A percentile compares a stretch with the other conserved stretches of the same genome.
phyloP scores from a whole-genome alignment of 1,140 invertebrate species.

The Drosophila mojavensis region DNA sequence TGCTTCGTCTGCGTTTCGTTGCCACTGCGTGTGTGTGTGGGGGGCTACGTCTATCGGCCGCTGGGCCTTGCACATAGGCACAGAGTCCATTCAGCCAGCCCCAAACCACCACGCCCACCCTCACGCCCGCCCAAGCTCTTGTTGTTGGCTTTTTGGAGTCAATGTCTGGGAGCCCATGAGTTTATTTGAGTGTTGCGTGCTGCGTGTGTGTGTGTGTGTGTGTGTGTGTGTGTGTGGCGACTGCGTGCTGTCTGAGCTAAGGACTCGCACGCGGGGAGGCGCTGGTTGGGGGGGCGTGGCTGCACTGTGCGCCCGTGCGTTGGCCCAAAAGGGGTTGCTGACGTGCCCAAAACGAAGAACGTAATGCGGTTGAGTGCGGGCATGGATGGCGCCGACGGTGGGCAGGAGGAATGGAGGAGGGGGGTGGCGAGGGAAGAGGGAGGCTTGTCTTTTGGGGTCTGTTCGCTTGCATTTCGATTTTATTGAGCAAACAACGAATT shows the following conservation, averaged over 20 bases:
- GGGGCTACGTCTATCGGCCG: slow-evolving; percentile 18
- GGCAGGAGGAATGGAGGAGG: neutral
- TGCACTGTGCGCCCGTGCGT: slow-evolving; percentile 12
- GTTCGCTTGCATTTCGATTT: slow-evolving; percentile 77
- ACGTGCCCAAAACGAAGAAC: slow-evolving; percentile 22
- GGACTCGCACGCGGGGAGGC: neutral
- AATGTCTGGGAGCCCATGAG: slow-evolving; percentile 62
- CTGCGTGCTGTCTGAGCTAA: slow-evolving; percentile 62
- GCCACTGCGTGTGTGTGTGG: neutral
- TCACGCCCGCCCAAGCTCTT: neutral
- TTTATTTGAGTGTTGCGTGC: slow-evolving; percentile 65
- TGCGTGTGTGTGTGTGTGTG: slow-evolving; percentile 23
- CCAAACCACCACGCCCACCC: too few relatives aligned
- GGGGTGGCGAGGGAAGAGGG: neutral
- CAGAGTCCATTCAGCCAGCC: slow-evolving; percentile 22
- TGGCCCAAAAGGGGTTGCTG: slow-evolving; percentile 41
- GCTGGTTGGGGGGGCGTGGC: neutral
- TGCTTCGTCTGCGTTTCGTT: slow-evolving; percentile 45
- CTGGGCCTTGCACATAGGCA: slow-evolving; percentile 38
- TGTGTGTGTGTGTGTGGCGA: slow-evolving; percentile 51
- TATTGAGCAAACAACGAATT: slow-evolving; percentile 84
- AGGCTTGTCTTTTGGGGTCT: slow-evolving; percentile 9
- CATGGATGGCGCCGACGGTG: too few relatives aligned
- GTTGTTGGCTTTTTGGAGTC: slow-evolving; percentile 62
- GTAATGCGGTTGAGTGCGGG: neutral